Base-by-base conservation (phyloP, 2,888 invertebrate genomes). In the Cheilosia impressa region DNA sequence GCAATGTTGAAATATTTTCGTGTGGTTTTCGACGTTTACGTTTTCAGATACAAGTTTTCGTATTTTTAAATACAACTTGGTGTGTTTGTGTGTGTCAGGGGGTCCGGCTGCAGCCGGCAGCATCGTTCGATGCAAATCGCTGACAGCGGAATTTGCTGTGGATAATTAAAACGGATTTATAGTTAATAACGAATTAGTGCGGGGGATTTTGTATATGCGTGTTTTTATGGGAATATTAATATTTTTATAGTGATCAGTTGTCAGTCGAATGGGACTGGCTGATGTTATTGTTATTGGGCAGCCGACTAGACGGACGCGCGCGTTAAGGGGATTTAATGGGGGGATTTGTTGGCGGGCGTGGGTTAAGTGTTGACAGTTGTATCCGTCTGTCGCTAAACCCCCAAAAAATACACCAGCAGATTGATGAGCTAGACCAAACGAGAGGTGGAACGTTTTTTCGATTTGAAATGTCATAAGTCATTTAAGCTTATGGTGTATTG, bases 161-260 rank as follows among this genome's bases (percentile, higher is more conserved):
- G 73, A 68, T 79, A 79, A 84, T 84, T 84, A 79, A 84, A 84
- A 45, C 69, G 73, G 63, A 84, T 84, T 84, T 75, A 84, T 79
- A 73, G 79, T 79, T 72, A 78, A 66, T 72, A 55, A 41, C 22
- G 55, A 52, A 78, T 55, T 66, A 68, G 78, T 24, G 58, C 19
- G 19, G 45, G 10, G 50, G 17, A 38, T 13, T 38, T 38, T 65
- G 38, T 58, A 60, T 63, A 24, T 76, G 41, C 57, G 31, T 55
- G 72, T 38, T 72, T 60, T 72, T 72, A 66, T 65, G 19, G 83
- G 45, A 55, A 15, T 68, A 62, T 78, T 78, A 62, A 73, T 78
- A 73, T 52, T 83, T 73, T 73, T 62, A 73, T 57, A 34, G 77
- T 68, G 62, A 68, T 83, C 41, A 72, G 55, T 71, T 82, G 82